phyloP scores from a whole-genome alignment of 2,113 vertebrate species.

The Monarcha castaneiventris region DNA sequence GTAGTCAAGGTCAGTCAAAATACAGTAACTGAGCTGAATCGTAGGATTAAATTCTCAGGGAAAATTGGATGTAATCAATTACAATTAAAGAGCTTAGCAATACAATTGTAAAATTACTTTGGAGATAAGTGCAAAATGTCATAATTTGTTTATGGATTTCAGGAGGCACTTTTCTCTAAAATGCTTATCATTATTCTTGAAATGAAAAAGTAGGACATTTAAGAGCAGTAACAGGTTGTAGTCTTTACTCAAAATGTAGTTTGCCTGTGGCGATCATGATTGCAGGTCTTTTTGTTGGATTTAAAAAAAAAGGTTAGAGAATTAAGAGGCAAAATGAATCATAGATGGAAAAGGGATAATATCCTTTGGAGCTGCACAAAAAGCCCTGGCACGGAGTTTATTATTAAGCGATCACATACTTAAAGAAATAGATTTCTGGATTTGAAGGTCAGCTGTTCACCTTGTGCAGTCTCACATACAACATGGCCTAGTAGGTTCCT shows the following conservation, averaged over 20 bases:
- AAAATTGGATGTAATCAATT: constrained; percentile 46
- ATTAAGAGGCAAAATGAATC: not conserved
- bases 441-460: not conserved
- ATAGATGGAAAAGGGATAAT: not conserved
- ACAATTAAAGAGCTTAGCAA: constrained; percentile 51
- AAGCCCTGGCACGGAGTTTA: not conserved
- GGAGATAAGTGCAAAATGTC: constrained; percentile 28
- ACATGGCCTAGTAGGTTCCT: not conserved
- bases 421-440: not conserved
- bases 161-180: constrained; percentile 28
- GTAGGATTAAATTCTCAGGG: constrained; percentile 22
- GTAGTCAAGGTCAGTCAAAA: constrained; percentile 43
- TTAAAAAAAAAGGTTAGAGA: not conserved
- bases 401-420: not conserved
- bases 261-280: not conserved
- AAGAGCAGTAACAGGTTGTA: not conserved
- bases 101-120: constrained; percentile 29
- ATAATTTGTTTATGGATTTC: constrained; percentile 58
- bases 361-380: not conserved
- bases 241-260: not conserved
- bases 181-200: constrained; percentile 3
- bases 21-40: constrained; percentile 39
- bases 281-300: not conserved
- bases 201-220: constrained; percentile 27
- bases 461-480: not conserved